Base-by-base conservation (phyloP, 2,797 vertebrate species). In the Gymnothorax javanicus region DNA sequence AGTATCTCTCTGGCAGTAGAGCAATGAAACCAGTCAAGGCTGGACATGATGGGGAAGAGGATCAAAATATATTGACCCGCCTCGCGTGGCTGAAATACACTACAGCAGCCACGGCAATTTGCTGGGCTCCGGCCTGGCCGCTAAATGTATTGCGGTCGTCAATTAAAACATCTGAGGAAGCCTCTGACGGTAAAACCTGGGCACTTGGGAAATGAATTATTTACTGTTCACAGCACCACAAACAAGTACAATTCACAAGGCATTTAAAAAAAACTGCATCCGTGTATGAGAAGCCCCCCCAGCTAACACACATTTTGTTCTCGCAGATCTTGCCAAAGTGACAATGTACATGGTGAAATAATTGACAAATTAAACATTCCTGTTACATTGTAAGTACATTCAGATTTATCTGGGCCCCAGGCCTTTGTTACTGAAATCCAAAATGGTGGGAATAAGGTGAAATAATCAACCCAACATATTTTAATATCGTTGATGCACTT, bases 61-160 rank as follows among this genome's bases (percentile, higher is more conserved):
- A 86, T 88, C 81, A 86, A 87, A 87, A 85, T 79, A 81, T 84
- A 88, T 89, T 89, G 89, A 89, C 87, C 86, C 50, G 12, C 67
- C 64, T 20, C 75, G 84, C 57, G 85, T 85, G 33, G 84, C 84
- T 75, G 84, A 73, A 58, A 77, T 20, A 85, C 27, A 71, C 54
- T 43, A 43, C 25, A 43, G 69, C 56, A 59, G 84, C 71, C 71
- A 60, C 54, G 69, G 84, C 71, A 52, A 85, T 85, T 69, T 85
- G 84, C 52, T 27, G 84, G 71, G 84, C 71, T 85, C 84, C 84
- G 69, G 84, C 71, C 75, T n/a, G 4, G 62, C 83, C 86, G 84
- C 71, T 67, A 88, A 89, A 90, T 88, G 86, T 84, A 87, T 82
- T 59, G 75, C 79, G 85, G 83, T 73, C 86, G 83, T 89, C 87